A percentile compares a stretch with the other conserved stretches of the same genome.
Evolutionary conservation across 2,113 vertebrate genomes (phyloP).

Genomic region (Tympanuchus pallidicinctus): DNA sequence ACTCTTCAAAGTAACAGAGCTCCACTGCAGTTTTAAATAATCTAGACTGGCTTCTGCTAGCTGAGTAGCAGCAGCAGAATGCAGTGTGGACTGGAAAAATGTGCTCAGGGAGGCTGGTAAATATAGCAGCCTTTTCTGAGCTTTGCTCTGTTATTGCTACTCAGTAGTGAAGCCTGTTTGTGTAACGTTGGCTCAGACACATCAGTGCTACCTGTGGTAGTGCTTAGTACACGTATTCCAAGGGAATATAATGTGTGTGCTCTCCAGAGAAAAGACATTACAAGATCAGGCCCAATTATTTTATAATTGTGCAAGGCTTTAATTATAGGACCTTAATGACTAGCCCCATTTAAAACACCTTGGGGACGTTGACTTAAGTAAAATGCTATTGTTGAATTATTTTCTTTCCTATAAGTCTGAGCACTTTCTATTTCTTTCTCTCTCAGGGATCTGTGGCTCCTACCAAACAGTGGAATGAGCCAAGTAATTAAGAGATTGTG

Average conservation of each 20-base stretch:
- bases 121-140: neutral
- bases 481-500: neutral
- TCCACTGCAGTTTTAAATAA: neutral
- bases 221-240: neutral
- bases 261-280: neutral
- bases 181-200: neutral
- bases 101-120: neutral
- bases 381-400: slow-evolving; percentile 14
- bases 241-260: neutral
- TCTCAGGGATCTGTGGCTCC: neutral
- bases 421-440: neutral
- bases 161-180: neutral
- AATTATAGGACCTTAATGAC: slow-evolving; percentile 34
- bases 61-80: neutral
- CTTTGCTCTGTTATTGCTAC: neutral
- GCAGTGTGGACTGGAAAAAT: neutral
- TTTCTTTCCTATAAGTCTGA: neutral
- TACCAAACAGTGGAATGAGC: neutral
- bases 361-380: neutral
- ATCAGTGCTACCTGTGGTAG: neutral
- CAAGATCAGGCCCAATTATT: slow-evolving; percentile 33
- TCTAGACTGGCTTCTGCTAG: neutral
- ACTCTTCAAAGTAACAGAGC: neutral
- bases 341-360: slow-evolving; percentile 22
- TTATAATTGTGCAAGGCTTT: slow-evolving; percentile 31